Evolutionary conservation across 2,797 vertebrate species (phyloP).

Genomic region (Chromobotia macracanthus): DNA sequence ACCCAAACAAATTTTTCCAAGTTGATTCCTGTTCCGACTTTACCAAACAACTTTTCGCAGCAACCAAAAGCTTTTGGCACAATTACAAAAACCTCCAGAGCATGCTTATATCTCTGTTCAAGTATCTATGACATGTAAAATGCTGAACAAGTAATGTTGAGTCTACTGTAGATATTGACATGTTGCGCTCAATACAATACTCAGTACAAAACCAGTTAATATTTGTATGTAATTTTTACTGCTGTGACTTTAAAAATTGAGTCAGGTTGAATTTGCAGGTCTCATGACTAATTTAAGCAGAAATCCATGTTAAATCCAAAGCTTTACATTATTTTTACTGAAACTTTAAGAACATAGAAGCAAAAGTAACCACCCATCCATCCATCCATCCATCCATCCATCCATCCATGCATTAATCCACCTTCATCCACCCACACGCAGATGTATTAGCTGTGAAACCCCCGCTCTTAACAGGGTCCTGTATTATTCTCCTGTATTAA

Average conservation of each 20-base stretch:
- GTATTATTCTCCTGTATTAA: conserved; percentile 47
- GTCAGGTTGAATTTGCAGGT: neutral
- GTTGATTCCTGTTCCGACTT: too few species aligned
- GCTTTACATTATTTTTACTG: neutral
- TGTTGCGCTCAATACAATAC: too few species aligned
- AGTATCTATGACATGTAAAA: too few species aligned
- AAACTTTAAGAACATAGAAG: neutral
- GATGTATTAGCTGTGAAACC: conserved; percentile 37
- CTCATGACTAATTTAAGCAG: neutral
- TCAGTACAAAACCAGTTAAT: too few species aligned
- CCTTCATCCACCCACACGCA: conserved; percentile 19
- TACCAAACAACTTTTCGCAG: too few species aligned
- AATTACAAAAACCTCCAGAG: too few species aligned
- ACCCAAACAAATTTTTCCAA: neutral
- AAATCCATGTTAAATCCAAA: neutral
- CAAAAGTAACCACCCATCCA: neutral
- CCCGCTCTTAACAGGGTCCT: conserved; percentile 9
- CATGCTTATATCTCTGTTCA: too few species aligned
- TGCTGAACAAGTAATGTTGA: too few species aligned
- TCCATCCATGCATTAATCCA: conserved; percentile 24
- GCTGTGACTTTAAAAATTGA: neutral
- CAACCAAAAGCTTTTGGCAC: too few species aligned
- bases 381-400: neutral
- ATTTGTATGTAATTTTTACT: neutral
- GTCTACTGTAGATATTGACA: too few species aligned